Conservation (phyloP, 1,140 invertebrate species). For the Ectropis grisescens region DNA sequence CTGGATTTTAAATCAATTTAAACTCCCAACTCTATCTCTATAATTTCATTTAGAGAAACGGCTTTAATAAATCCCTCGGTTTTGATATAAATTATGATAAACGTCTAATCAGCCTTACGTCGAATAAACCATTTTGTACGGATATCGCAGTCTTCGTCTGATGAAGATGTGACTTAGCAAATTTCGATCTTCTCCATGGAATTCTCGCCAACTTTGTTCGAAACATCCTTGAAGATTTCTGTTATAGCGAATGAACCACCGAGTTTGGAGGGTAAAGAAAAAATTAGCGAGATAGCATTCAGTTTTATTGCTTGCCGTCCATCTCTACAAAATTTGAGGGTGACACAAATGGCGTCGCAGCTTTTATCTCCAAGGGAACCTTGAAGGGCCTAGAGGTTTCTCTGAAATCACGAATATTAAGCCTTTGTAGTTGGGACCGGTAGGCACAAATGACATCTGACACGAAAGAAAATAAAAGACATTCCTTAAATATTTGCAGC, state of each 20-base stretch:
- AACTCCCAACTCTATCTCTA: no score
- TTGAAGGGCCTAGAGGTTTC: background rate
- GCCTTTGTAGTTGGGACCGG: background rate
- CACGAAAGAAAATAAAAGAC: background rate
- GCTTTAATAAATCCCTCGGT: no score
- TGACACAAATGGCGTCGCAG: conserved; percentile 23
- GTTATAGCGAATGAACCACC: conserved; percentile 9
- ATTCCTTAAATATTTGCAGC: background rate
- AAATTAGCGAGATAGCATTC: conserved; percentile 40
- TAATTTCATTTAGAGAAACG: no score
- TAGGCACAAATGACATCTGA: background rate
- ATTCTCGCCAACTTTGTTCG: conserved; percentile 9
- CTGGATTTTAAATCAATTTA: background rate
- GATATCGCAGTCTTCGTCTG: conserved; percentile 3
- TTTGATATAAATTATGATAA: no score
- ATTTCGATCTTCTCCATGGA: conserved; percentile 12
- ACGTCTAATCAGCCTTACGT: background rate
- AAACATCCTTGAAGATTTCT: conserved; percentile 10
- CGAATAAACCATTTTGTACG: background rate
- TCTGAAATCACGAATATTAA: background rate
- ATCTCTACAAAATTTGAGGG: conserved; percentile 27
- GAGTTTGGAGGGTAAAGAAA: conserved; percentile 17
- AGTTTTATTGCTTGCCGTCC: conserved; percentile 29
- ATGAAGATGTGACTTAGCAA: conserved; percentile 8
- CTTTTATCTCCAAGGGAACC: conserved; percentile 24